Percentiles rank a stretch among this genome's conserved stretches.
Conservation (phyloP, 2,797 vertebrate species). For the Vespertilio murinus region DNA sequence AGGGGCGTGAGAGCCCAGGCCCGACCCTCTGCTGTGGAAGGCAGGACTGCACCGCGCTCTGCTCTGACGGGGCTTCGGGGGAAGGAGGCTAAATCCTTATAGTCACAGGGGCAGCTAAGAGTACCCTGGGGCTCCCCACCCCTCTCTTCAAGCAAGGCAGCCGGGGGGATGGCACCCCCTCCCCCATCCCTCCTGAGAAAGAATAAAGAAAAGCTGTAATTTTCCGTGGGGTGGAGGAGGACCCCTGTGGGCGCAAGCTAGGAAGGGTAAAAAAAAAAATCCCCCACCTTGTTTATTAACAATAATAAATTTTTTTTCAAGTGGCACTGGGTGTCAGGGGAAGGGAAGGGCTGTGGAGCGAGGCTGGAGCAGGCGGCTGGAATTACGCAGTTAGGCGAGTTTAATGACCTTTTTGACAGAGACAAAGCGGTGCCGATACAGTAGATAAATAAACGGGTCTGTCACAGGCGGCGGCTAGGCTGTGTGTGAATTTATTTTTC, state of each 20-base stretch:
- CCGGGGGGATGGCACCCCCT: not conserved
- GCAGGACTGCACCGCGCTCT: not conserved
- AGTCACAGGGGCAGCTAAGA: not conserved
- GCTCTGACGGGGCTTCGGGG: not conserved
- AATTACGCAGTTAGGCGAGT: slow-evolving; percentile 75
- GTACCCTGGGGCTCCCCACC: not conserved
- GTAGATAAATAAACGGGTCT: slow-evolving; percentile 83
- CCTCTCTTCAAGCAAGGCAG: not conserved
- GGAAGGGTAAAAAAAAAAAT: slow-evolving; percentile 63
- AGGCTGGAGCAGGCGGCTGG: slow-evolving; percentile 58
- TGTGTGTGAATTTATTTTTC: slow-evolving; percentile 77
- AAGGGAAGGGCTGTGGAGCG: slow-evolving; percentile 50
- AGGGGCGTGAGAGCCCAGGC: not conserved
- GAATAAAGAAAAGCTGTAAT: slow-evolving; percentile 32
- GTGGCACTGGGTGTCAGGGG: slow-evolving; percentile 63
- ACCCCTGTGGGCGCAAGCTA: not conserved
- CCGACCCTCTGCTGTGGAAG: not conserved
- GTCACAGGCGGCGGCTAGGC: slow-evolving; percentile 82
- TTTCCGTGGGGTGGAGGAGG: not conserved
- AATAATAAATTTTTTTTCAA: slow-evolving; percentile 76
- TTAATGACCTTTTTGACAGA: slow-evolving; percentile 86
- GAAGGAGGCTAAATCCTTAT: not conserved
- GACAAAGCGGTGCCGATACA: slow-evolving; percentile 82
- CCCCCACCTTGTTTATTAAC: slow-evolving; percentile 66
- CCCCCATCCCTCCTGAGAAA: not conserved